These are phyloP conservation scores for Rhingia rostrata DNA, from an alignment of 2,888 invertebrate genomes.

Conservation along the genomic window DNA sequence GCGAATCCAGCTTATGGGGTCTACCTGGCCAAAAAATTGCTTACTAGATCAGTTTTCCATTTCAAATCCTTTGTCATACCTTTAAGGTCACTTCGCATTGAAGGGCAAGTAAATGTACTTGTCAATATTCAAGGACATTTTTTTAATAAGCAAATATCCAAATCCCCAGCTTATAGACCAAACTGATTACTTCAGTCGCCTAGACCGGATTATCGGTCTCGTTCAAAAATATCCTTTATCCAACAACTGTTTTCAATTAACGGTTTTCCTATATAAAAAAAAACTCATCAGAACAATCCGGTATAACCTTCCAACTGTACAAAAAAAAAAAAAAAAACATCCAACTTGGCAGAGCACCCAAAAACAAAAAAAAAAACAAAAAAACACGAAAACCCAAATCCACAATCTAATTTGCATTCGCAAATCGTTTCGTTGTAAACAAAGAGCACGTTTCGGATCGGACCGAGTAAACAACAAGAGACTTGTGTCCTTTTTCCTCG, in stretches of 20 bases:
- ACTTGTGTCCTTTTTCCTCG: constrained; percentile 44
- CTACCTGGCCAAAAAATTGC: too few relatives aligned
- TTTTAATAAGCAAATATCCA: not conserved
- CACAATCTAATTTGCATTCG: constrained; percentile 74
- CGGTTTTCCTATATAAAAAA: constrained; percentile 61
- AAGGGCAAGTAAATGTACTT: not conserved
- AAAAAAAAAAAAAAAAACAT: constrained; percentile 17
- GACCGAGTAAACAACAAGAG: constrained; percentile 51
- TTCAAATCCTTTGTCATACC: too few relatives aligned
- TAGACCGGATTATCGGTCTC: constrained; percentile 34
- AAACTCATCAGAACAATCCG: constrained; percentile 38
- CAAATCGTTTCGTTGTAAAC: constrained; percentile 70
- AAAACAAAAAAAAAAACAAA: constrained; percentile 23
- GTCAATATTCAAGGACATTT: not conserved
- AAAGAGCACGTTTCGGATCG: constrained; percentile 68
- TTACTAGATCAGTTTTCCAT: too few relatives aligned
- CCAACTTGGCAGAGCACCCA: not conserved
- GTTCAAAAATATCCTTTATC: constrained; percentile 6
- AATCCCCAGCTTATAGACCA: constrained; percentile 5
- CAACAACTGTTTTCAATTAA: constrained; percentile 72
- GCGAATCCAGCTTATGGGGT: too few relatives aligned
- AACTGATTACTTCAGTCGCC: constrained; percentile 32
- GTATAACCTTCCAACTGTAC: constrained; percentile 16
- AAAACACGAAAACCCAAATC: constrained; percentile 46
- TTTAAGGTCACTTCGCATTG: too few relatives aligned